Conservation (phyloP, 2,888 invertebrate genomes). For the Cephus nigrinus region DNA sequence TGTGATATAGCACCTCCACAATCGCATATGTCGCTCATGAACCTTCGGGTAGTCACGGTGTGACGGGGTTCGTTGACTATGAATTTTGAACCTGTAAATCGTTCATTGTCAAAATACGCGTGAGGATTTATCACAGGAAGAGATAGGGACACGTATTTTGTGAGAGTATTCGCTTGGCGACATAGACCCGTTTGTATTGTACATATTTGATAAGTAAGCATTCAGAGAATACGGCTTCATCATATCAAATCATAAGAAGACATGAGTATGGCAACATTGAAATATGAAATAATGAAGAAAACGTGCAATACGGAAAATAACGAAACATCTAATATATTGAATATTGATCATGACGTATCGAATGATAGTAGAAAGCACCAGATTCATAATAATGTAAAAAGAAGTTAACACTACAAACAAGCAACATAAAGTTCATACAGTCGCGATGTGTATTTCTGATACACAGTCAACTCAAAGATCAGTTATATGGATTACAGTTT, state of each 20-base stretch:
- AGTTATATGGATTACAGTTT: neutral
- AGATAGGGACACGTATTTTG: neutral
- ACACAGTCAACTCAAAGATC: neutral
- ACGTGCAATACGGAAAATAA: neutral
- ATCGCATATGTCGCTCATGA: neutral
- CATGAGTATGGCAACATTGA: neutral
- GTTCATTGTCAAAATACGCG: neutral
- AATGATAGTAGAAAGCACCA: neutral
- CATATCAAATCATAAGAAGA: neutral
- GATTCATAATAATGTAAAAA: neutral
- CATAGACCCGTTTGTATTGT: neutral
- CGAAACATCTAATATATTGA: neutral
- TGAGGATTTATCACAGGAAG: neutral
- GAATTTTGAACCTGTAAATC: neutral
- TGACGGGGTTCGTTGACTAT: neutral
- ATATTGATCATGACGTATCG: neutral
- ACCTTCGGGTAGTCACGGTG: neutral
- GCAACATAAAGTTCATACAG: neutral
- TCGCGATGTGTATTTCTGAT: neutral
- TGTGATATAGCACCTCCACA: neutral
- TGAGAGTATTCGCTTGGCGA: neutral
- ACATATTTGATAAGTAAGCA: neutral
- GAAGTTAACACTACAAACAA: neutral
- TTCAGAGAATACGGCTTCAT: neutral
- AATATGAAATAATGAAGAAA: neutral